Base-by-base conservation (phyloP, 2,113 vertebrate species). In the Mus spicilegus region DNA sequence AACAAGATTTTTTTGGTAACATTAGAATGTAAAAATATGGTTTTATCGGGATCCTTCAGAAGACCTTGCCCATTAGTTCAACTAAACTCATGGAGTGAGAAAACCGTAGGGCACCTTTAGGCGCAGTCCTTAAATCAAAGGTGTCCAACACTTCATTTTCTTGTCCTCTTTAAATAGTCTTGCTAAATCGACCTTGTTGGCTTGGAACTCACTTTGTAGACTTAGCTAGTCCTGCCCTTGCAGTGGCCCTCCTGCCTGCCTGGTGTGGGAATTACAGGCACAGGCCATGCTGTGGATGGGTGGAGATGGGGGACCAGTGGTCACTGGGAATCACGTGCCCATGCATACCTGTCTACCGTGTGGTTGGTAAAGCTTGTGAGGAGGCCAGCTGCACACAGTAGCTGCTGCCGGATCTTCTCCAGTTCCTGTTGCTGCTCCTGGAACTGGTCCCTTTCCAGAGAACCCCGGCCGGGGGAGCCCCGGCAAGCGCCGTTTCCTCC, bases 331-430 rank as follows among this genome's bases (percentile, higher is more conserved):
- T 8, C 2, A 33, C 5, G 13, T 4, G 4, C 28, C 24, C 42
- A 9, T 22, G 39, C 13, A 12, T 26, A 98, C 99, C 98, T 98
- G 91, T 98, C 96, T 46, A 98, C 20, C 0, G 95, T 97, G 96
- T 97, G 98, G 95, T 19, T 94, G 49, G 98, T 39, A 5, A 99
- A 97, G 72, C 97, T 97, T 16, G 97, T 97, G 81, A 99, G 97
- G 13, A 97, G 97, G 17, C 89, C 93, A 3, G 97, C 97, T 19
- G 97, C 98, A 22, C 98, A 98, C 22, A 98, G 90, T 72, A 99
- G 90, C 93, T 98, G 98, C 95, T 98, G 98, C 89, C 98, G 98
- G 75, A 97, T 97, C 82, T 94, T 98, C 93, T 99, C 98, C 17
- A 99, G 97, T 54, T 97, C 97, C 20, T 97, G 97, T 75, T 97